Percentiles rank a stretch among this genome's conserved stretches.
Evolutionary conservation across 2,113 vertebrate species (phyloP).

Genomic region (Miniopterus natalensis): DNA sequence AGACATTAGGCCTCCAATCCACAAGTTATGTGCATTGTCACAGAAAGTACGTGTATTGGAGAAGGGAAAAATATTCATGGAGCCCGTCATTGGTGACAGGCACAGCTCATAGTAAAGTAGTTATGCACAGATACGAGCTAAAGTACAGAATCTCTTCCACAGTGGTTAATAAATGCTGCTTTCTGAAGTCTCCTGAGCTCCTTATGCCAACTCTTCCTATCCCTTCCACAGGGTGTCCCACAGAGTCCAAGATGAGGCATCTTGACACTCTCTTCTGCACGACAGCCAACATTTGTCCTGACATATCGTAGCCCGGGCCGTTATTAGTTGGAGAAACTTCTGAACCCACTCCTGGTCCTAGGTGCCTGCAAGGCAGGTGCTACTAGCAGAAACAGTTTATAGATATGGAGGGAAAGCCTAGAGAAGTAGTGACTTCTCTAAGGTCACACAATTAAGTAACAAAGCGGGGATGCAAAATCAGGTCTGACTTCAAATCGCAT

Average conservation of each 20-base stretch:
- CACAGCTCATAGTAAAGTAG: not conserved
- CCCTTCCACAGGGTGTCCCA: not conserved
- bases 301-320: not conserved
- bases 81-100: not conserved
- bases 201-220: not conserved
- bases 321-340: not conserved
- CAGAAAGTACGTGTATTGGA: too few relatives aligned
- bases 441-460: not conserved
- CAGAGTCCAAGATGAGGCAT: too few relatives aligned
- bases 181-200: not conserved
- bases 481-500: not conserved
- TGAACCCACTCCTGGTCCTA: not conserved
- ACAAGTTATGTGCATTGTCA: not conserved
- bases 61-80: not conserved
- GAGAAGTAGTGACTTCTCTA: not conserved
- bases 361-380: not conserved
- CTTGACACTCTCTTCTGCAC: not conserved
- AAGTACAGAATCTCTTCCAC: not conserved
- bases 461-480: not conserved
- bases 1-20: not conserved
- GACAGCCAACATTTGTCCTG: not conserved
- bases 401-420: not conserved
- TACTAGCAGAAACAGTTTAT: not conserved
- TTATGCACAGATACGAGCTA: not conserved
- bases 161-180: not conserved